Evolutionary conservation across 2,797 vertebrate species (phyloP).

Genomic region (Tapirus indicus): DNA sequence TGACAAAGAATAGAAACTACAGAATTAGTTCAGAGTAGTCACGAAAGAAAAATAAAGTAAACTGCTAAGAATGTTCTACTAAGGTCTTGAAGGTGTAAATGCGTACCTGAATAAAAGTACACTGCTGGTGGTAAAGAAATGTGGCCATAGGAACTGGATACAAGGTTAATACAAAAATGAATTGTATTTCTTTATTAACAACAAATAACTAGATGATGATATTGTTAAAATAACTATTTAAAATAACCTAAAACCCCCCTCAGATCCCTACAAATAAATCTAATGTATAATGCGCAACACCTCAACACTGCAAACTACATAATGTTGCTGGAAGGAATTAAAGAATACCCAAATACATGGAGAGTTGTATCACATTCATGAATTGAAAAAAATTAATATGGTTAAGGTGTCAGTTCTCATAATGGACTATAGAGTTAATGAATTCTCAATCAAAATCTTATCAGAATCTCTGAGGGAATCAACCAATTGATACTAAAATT

Average conservation of each 20-base stretch:
- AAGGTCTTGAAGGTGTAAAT: background rate
- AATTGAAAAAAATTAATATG: background rate
- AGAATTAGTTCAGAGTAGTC: background rate
- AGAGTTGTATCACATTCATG: background rate
- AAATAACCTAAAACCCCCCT: background rate
- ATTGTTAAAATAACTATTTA: background rate
- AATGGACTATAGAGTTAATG: background rate
- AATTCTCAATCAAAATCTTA: background rate
- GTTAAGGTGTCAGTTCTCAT: background rate
- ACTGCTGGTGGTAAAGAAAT: background rate
- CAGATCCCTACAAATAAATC: background rate
- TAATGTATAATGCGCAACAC: background rate
- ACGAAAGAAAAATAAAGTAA: background rate
- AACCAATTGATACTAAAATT: background rate
- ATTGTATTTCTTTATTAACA: background rate
- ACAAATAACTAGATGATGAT: background rate
- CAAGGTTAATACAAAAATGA: background rate
- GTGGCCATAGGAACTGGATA: background rate
- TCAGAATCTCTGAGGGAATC: background rate
- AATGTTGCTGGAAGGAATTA: background rate
- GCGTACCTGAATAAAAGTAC: background rate
- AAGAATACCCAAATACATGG: background rate
- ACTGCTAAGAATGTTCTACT: background rate
- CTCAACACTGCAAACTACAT: background rate
- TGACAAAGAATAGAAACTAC: background rate